Conservation (phyloP, 2,888 invertebrate genomes). For the Epinotia demarniana region DNA sequence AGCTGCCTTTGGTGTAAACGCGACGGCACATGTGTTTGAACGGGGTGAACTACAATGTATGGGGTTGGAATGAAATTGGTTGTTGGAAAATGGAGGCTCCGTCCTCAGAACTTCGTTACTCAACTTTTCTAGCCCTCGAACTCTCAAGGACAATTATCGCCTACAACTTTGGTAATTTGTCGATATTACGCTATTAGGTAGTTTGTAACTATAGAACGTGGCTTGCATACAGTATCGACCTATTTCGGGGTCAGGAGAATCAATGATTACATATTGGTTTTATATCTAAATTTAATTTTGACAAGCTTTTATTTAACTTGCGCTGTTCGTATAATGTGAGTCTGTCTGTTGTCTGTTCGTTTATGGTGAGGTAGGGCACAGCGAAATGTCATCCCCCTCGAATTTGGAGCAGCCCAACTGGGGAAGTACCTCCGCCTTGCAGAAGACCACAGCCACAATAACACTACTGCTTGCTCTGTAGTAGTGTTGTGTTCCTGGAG, state of each 20-base stretch:
- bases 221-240: neutral
- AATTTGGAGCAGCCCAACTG: too few species aligned
- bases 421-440: too few species aligned
- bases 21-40: neutral
- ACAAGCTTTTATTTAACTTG: too few species aligned
- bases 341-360: too few species aligned
- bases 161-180: conserved; percentile 13
- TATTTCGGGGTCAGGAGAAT: neutral
- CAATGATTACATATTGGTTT: too few species aligned
- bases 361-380: too few species aligned
- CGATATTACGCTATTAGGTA: conserved; percentile 12
- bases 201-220: conserved; percentile 5
- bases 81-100: neutral
- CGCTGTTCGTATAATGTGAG: too few species aligned
- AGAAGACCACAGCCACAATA: too few species aligned
- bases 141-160: conserved; percentile 21
- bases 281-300: too few species aligned
- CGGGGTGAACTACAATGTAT: neutral
- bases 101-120: neutral
- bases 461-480: too few species aligned
- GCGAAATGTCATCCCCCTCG: too few species aligned
- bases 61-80: neutral
- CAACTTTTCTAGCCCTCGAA: conserved; percentile 15
- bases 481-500: too few species aligned
- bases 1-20: neutral